These are phyloP conservation scores for Callyntrura guangdongensis DNA, from an alignment of 2,888 invertebrate species.

Conservation along the genomic window DNA sequence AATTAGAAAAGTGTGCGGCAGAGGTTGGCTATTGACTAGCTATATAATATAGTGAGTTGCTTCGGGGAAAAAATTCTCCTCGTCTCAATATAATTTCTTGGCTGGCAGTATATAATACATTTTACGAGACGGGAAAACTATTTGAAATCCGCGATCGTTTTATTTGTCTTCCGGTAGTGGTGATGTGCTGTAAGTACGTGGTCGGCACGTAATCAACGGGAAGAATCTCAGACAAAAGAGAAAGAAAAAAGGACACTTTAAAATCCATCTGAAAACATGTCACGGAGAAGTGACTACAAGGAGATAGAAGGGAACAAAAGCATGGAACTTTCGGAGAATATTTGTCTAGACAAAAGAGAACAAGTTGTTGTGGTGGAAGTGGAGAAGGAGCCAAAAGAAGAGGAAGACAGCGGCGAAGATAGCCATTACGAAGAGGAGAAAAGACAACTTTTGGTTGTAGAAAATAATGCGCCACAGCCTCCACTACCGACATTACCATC, in stretches of 20 bases:
- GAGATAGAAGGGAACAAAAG: constrained; percentile 9
- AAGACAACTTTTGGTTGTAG: constrained; percentile 53
- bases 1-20: constrained; percentile 14
- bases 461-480: constrained; percentile 6
- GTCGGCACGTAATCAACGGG: constrained; percentile 51
- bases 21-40: background rate
- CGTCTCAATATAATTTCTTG: background rate
- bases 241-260: constrained; percentile 19
- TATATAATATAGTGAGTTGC: background rate
- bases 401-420: background rate
- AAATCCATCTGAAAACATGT: constrained; percentile 78
- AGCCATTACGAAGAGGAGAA: constrained; percentile 50
- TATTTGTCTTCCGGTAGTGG: background rate
- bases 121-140: background rate
- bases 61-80: background rate
- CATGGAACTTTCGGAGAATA: background rate
- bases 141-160: constrained; percentile 43
- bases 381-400: background rate
- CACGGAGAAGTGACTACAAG: constrained; percentile 63
- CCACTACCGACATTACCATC: background rate
- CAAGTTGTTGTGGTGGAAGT: constrained; percentile 50
- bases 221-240: constrained; percentile 40
- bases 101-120: background rate
- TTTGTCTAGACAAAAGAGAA: background rate
- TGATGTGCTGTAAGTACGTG: background rate